A percentile compares a stretch with the other conserved stretches of the same genome.
These are phyloP conservation scores for Ispidina lecontei DNA, from an alignment of 2,797 vertebrate genomes.

Conservation along the genomic window DNA sequence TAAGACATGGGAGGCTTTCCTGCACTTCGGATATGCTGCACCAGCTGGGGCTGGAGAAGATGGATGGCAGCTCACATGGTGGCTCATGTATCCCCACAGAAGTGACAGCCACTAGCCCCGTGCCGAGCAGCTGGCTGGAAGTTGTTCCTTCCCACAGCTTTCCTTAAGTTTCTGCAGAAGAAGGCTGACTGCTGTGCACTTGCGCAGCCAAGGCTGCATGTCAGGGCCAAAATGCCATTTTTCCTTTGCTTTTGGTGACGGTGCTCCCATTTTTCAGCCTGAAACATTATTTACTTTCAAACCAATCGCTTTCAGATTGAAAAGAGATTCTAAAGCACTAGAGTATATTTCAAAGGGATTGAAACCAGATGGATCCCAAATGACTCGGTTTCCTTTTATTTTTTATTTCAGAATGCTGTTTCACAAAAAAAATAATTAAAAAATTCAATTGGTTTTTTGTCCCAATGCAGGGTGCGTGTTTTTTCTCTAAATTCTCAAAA, in stretches of 20 bases:
- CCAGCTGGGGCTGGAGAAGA: background rate
- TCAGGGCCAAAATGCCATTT: background rate
- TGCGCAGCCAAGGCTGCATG: fast-evolving
- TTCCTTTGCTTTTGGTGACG: background rate
- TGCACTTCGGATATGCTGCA: fast-evolving
- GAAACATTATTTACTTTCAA: constrained; percentile 21
- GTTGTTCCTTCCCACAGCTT: background rate
- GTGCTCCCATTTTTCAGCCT: background rate
- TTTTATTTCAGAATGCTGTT: background rate
- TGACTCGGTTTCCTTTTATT: constrained; percentile 28
- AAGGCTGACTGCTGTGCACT: fast-evolving
- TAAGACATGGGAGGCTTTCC: background rate
- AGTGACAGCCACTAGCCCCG: background rate
- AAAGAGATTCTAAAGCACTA: constrained; percentile 39
- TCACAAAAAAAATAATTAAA: background rate
- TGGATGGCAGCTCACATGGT: background rate
- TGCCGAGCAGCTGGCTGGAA: background rate
- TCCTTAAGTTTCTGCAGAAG: background rate
- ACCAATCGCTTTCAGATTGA: constrained; percentile 24
- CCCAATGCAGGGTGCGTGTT: background rate
- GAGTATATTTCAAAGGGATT: constrained; percentile 65
- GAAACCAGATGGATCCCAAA: constrained; percentile 65
- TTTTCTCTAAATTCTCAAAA: constrained; percentile 58
- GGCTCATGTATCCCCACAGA: background rate
- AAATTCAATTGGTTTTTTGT: constrained; percentile 37